Conservation (phyloP, 2,797 vertebrate genomes). For the Bovichtus variegatus region DNA sequence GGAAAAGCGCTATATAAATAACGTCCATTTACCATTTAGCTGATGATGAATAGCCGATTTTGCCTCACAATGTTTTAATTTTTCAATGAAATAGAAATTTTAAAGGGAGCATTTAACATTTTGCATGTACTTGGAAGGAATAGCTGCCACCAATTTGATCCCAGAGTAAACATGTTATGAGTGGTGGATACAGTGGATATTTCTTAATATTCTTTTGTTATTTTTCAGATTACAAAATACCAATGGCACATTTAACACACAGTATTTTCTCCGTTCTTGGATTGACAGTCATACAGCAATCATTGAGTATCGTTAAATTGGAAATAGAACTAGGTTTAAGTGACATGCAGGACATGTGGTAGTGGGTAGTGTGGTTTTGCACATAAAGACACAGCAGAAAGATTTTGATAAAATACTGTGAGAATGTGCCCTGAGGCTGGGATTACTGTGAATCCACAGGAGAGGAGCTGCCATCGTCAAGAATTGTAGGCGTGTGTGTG, state of each 20-base stretch:
- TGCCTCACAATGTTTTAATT: not conserved
- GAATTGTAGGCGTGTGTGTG: not conserved
- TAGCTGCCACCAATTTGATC: not conserved
- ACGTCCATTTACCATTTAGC: too few relatives aligned
- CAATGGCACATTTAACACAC: not conserved
- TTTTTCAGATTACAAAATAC: not conserved
- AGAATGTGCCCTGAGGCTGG: not conserved
- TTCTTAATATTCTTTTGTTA: not conserved
- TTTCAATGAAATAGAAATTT: not conserved
- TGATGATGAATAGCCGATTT: not conserved
- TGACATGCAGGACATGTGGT: conserved; percentile 1
- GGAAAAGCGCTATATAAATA: too few relatives aligned
- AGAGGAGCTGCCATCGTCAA: not conserved
- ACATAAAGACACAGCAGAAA: not conserved
- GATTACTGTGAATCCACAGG: not conserved
- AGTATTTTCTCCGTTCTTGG: not conserved
- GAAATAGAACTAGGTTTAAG: conserved; percentile 7
- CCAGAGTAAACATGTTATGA: too few relatives aligned
- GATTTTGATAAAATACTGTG: not conserved
- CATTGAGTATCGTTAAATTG: not conserved
- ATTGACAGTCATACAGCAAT: not conserved
- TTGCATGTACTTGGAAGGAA: not conserved
- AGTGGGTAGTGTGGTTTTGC: not conserved
- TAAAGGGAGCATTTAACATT: not conserved
- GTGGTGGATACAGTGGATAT: not conserved